phyloP scores from a whole-genome alignment of 2,797 vertebrate species.

The Bufotes viridis region DNA sequence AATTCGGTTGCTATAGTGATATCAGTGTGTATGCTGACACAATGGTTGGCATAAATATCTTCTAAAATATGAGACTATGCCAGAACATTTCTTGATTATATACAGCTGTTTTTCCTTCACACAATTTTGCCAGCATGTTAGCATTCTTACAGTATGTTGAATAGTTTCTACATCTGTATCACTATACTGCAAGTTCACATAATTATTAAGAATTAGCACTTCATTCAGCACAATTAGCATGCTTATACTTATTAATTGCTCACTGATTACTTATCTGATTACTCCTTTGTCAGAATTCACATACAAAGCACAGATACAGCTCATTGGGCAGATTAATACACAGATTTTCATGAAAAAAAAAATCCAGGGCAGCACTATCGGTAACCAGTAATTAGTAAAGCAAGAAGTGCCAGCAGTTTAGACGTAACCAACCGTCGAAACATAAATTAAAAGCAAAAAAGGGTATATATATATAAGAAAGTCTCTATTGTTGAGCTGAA shows the following conservation, averaged over 20 bases:
- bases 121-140: background rate
- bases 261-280: conserved; percentile 34
- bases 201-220: conserved; percentile 17
- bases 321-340: background rate
- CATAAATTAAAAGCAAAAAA: too few species aligned
- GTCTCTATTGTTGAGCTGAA: too few species aligned
- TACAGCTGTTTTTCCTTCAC: conserved; percentile 19
- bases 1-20: conserved; percentile 2
- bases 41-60: conserved; percentile 22
- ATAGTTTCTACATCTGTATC: conserved; percentile 33
- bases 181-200: conserved; percentile 8
- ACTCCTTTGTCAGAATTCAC: background rate
- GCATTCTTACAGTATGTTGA: background rate
- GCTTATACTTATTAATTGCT: conserved; percentile 21
- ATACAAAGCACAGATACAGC: background rate
- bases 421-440: too few species aligned
- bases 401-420: too few species aligned
- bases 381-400: too few species aligned
- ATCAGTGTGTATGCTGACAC: background rate
- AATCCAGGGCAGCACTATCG: too few species aligned
- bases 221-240: conserved; percentile 19
- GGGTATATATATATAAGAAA: too few species aligned
- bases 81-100: conserved; percentile 19
- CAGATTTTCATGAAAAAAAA: background rate
- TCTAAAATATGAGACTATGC: background rate